Conservation (phyloP, 2,797 vertebrate species). For the Arrhamphus sclerolepis region DNA sequence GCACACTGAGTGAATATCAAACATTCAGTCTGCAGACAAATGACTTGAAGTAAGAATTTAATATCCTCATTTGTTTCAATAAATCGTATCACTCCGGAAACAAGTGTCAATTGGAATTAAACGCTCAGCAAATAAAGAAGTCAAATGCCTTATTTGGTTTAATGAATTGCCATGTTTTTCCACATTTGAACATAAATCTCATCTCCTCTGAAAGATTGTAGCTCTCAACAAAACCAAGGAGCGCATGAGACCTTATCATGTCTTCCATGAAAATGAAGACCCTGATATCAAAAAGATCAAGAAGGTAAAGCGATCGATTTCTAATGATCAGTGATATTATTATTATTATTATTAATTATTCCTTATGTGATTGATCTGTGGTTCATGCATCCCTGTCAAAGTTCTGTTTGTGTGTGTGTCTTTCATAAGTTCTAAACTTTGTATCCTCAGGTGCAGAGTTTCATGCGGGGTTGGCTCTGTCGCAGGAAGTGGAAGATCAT, state of each 20-base stretch:
- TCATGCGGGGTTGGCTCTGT: conserved; percentile 97
- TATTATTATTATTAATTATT: too few species aligned
- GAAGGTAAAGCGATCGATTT: conserved; percentile 82
- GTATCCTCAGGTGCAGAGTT: conserved; percentile 89
- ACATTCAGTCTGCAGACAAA: too few species aligned
- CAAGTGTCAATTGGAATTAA: background rate
- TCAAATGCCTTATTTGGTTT: background rate
- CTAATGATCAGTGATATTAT: background rate
- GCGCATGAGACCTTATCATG: conserved; percentile 94
- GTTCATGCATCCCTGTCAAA: background rate
- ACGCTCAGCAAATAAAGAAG: background rate
- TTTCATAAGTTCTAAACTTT: background rate
- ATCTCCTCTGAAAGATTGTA: conserved; percentile 83
- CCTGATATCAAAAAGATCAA: conserved; percentile 99
- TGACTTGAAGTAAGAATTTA: too few species aligned
- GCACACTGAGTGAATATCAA: background rate
- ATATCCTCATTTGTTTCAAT: background rate
- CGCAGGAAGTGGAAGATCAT: conserved; percentile 97
- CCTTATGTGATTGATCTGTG: background rate
- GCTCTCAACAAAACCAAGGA: conserved; percentile 99
- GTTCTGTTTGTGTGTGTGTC: background rate
- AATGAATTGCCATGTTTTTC: background rate
- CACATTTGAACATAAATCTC: background rate
- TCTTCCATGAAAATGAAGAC: conserved; percentile 91
- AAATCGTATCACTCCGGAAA: conserved; percentile 3